A percentile compares a stretch with the other conserved stretches of the same genome.
phyloP scores from a whole-genome alignment of 2,113 vertebrate species.

The Corythaeola cristata region DNA sequence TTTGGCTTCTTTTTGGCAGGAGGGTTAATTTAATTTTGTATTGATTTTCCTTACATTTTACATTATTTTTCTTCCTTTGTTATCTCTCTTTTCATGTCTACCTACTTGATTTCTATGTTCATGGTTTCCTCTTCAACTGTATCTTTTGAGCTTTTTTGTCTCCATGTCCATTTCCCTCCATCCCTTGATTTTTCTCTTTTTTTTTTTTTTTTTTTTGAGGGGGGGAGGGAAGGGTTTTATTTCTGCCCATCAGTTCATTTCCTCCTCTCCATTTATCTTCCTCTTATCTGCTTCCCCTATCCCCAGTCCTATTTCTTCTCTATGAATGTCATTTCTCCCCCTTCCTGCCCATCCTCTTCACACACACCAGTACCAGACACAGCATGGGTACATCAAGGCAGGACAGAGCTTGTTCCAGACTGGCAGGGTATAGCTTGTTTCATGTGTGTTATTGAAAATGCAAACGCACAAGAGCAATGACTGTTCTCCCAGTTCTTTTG shows the following conservation, averaged over 20 bases:
- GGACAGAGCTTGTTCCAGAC: constrained; percentile 50
- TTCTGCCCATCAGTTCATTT: neutral
- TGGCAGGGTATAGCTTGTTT: constrained; percentile 51
- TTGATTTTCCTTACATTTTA: neutral
- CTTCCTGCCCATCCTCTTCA: neutral
- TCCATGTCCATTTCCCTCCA: neutral
- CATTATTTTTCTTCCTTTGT: neutral
- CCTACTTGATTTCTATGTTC: neutral
- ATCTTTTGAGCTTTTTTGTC: neutral
- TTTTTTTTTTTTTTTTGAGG: no score
- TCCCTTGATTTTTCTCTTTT: neutral
- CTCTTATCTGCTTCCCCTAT: neutral
- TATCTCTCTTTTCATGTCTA: neutral
- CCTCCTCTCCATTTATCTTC: neutral
- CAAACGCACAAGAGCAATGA: constrained; percentile 17
- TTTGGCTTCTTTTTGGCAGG: neutral
- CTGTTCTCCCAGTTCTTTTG: constrained; percentile 60
- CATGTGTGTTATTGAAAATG: constrained; percentile 59
- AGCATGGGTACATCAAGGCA: constrained; percentile 20
- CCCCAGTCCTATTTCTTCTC: neutral
- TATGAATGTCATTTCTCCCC: neutral
- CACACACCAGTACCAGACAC: neutral
- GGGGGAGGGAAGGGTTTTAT: neutral
- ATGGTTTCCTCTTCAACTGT: neutral
- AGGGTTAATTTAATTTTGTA: neutral